These are phyloP conservation scores for Bryconaethiops microstoma DNA, from an alignment of 2,797 vertebrate genomes.

Conservation along the genomic window DNA sequence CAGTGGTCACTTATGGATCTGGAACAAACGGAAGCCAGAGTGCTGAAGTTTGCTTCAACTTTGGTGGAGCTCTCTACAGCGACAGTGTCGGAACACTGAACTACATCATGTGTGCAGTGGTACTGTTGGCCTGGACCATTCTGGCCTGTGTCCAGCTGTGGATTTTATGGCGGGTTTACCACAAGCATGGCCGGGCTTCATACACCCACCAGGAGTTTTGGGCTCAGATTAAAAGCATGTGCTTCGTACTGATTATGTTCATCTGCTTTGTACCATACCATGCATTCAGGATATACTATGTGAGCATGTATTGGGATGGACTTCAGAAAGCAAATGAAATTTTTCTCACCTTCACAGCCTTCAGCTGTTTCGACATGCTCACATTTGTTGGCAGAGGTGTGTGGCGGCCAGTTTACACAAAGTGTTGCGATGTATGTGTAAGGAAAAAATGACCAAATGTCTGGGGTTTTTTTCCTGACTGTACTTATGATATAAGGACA, in stretches of 20 bases:
- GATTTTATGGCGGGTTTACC: conserved; percentile 60
- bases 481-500: neutral
- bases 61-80: conserved; percentile 60
- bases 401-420: conserved; percentile 4
- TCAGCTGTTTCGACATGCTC: conserved; percentile 79
- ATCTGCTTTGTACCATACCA: conserved; percentile 77
- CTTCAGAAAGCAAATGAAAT: conserved; percentile 67
- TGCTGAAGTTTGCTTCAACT: conserved; percentile 69
- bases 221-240: conserved; percentile 76
- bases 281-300: conserved; percentile 70
- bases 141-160: conserved; percentile 66
- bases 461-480: neutral
- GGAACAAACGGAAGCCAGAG: neutral
- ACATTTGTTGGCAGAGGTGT: conserved; percentile 65
- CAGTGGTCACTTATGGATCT: conserved; percentile 63
- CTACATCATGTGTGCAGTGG: conserved; percentile 63
- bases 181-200: conserved; percentile 60
- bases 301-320: neutral
- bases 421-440: conserved; percentile 3
- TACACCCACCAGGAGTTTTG: conserved; percentile 71
- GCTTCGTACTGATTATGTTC: conserved; percentile 72
- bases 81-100: conserved; percentile 56
- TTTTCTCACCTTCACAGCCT: conserved; percentile 71
- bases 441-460: conserved; percentile 1
- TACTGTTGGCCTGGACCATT: conserved; percentile 55